Conservation (phyloP, 1,140 invertebrate species). For the Acyrthosiphon pisum region DNA sequence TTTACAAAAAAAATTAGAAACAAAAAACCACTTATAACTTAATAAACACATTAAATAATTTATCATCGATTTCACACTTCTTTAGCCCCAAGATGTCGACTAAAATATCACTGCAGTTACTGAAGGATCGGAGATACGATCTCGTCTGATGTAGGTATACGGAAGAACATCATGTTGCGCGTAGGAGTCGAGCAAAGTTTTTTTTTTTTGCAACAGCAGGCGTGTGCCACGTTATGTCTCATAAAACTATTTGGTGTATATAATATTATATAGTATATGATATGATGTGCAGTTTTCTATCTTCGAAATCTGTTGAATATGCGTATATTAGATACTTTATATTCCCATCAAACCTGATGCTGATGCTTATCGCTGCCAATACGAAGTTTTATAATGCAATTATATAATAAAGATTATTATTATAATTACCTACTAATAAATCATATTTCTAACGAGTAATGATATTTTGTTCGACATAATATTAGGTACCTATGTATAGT, state of each 20-base stretch:
- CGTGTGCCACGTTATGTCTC: neutral
- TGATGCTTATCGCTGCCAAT: neutral
- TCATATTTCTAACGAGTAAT: neutral
- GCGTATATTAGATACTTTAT: neutral
- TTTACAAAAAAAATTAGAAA: neutral
- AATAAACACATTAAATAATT: conserved; percentile 19
- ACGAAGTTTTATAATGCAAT: neutral
- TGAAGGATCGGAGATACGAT: neutral
- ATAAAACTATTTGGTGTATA: neutral
- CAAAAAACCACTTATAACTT: neutral
- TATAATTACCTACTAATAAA: neutral
- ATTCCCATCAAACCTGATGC: neutral
- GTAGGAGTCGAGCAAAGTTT: neutral
- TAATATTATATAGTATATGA: no score
- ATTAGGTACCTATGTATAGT: neutral
- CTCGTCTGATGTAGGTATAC: neutral
- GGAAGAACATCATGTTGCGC: neutral
- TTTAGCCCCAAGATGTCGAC: neutral
- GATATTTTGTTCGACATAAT: neutral
- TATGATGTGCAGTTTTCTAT: neutral
- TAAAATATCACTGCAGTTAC: neutral
- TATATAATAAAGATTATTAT: neutral
- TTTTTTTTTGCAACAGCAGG: neutral
- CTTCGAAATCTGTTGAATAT: neutral
- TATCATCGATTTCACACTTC: neutral